Percentiles rank a stretch among this genome's conserved stretches.
Evolutionary conservation across 2,797 vertebrate species (phyloP).

Genomic region (Vipera latastei): DNA sequence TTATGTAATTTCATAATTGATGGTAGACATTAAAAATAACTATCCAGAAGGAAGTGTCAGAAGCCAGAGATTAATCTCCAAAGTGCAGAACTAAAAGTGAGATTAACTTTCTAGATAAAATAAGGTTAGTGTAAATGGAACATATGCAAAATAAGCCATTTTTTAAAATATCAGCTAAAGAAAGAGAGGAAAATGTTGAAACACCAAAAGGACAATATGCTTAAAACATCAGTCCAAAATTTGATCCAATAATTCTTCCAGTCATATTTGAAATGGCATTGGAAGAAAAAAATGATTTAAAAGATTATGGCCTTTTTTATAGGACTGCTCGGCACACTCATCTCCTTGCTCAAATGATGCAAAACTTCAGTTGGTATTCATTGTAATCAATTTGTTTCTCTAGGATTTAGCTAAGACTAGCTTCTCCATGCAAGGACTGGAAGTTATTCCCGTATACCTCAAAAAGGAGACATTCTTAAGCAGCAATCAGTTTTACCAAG

Average conservation of each 20-base stretch:
- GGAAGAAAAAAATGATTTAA: background rate
- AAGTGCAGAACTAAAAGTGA: background rate
- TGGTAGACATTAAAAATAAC: conserved; percentile 10
- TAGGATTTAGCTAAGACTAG: background rate
- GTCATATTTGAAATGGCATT: background rate
- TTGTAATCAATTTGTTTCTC: background rate
- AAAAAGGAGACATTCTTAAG: background rate
- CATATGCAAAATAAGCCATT: background rate
- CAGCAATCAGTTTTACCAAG: too few relatives aligned
- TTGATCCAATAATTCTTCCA: background rate
- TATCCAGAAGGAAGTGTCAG: background rate
- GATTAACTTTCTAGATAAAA: background rate
- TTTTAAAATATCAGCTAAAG: background rate
- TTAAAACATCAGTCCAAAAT: background rate
- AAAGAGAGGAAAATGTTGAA: background rate
- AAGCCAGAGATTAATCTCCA: background rate
- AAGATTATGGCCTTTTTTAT: background rate
- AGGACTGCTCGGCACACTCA: background rate
- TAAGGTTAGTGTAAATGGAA: background rate
- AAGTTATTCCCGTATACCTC: background rate
- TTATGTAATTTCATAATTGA: background rate
- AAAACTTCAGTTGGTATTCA: background rate
- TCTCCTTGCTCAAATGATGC: background rate
- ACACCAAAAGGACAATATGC: background rate
- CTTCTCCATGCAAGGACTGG: background rate